Base-by-base conservation (phyloP, 2,113 vertebrate genomes). In the Phainopepla nitens region DNA sequence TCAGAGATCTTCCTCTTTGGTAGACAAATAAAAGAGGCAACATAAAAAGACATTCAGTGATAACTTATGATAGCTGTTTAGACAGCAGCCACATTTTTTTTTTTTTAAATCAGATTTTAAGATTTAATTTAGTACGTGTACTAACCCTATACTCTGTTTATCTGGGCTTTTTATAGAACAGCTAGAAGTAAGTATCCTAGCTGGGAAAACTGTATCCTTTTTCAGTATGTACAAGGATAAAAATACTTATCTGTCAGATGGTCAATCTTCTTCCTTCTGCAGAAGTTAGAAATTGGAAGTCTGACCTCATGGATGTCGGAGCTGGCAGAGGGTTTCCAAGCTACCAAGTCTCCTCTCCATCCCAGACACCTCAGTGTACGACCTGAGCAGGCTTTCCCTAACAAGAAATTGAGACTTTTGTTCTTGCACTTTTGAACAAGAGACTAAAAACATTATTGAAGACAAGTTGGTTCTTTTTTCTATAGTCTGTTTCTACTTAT, bases 331-430 rank as follows among this genome's bases (percentile, higher is more conserved):
- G 8, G 15, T 8, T 71, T 61, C 80, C 15, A 66, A 51, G 22
- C 29, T 41, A 35, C 10, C 0, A 2, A 60, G 15, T 35, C 39
- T 39, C 39, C 17, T 28, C 45, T 61, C 27, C 8, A 13, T 68
- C 75, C 10, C 25, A 31, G 21, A 11, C 5, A 27, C 27, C 17
- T 22, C 24, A 13, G 7, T 7, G 5, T 2, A 33, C 13, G 53
- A 45, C 39, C 39, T 7, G 2, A 73, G 25, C 11, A 57, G 56
- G 20, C 8, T 35, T 62, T 45, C 35, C 31, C 21, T 10, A 6
- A 7, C 5, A 5, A 50, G 8, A 15, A 35, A 24, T 3, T 1
- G 7, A 50, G 8, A 9, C 6, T 61, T 29, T 35, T 20, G 3
- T 60, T 49, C 27, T 45, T 82, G 5, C 8, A 88, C 27, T 69